These are phyloP conservation scores for Alectura lathami DNA, from an alignment of 2,113 vertebrate genomes.

Conservation along the genomic window DNA sequence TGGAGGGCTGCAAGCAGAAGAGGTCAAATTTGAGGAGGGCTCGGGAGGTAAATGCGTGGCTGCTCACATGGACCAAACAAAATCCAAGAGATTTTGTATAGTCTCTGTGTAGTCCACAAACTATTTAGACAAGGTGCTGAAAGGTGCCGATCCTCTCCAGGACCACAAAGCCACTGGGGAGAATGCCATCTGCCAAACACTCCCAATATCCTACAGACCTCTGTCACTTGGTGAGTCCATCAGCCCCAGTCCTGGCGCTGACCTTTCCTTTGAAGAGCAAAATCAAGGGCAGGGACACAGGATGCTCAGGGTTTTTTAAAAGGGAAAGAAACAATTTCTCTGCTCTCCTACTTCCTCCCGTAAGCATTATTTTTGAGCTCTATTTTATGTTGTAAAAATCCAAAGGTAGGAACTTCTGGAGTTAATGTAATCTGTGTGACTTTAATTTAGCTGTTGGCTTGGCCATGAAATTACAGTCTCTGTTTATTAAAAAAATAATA, in stretches of 20 bases:
- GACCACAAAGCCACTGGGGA: background rate
- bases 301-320: background rate
- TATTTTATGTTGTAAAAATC: background rate
- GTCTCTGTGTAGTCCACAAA: background rate
- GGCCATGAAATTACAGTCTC: background rate
- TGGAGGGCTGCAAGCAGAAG: background rate
- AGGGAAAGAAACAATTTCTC: background rate
- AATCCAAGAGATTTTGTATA: background rate
- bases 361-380: background rate
- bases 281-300: background rate
- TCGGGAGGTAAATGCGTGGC: background rate
- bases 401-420: background rate
- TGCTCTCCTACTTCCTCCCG: background rate
- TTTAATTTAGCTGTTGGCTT: background rate
- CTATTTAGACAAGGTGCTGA: background rate
- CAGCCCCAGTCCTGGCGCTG: background rate
- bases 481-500: background rate
- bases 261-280: background rate
- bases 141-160: background rate
- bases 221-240: background rate
- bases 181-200: background rate
- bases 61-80: accelerated
- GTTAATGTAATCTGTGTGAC: background rate
- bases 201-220: background rate
- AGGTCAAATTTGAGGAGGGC: background rate